Conservation (phyloP, 1,140 invertebrate genomes). For the Cydia pomonella region DNA sequence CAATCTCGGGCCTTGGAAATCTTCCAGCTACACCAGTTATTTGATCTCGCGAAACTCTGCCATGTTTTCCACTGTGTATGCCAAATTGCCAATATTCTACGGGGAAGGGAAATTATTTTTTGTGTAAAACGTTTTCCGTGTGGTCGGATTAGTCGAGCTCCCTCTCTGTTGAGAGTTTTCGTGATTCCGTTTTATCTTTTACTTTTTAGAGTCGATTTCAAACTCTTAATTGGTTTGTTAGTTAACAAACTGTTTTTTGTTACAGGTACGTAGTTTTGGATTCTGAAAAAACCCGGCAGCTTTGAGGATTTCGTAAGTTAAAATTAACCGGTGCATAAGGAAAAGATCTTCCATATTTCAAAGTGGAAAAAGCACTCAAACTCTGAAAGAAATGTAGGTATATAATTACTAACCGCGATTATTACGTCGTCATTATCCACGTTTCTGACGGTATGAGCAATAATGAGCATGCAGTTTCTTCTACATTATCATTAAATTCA, state of each 20-base stretch:
- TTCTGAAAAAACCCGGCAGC: background rate
- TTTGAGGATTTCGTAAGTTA: background rate
- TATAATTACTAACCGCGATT: no score
- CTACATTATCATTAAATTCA: no score
- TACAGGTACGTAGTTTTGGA: constrained; percentile 7
- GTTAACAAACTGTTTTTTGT: constrained; percentile 1
- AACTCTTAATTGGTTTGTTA: background rate
- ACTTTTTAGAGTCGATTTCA: background rate
- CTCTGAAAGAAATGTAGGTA: no score
- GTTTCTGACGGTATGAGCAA: no score
- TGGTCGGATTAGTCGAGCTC: background rate
- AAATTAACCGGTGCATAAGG: background rate
- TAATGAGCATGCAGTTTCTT: no score
- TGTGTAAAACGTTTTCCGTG: constrained; percentile 7
- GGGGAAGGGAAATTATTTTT: background rate
- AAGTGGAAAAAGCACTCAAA: no score
- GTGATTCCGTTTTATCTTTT: background rate
- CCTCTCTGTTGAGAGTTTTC: background rate
- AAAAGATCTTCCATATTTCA: no score
- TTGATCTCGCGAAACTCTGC: background rate
- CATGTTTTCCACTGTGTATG: background rate
- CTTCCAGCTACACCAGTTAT: constrained; percentile 4
- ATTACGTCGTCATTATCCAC: no score
- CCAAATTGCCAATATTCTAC: constrained; percentile 14
- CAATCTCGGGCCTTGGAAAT: background rate